Conservation (phyloP, 1,140 invertebrate species). For the Neuroterus valhalla region DNA sequence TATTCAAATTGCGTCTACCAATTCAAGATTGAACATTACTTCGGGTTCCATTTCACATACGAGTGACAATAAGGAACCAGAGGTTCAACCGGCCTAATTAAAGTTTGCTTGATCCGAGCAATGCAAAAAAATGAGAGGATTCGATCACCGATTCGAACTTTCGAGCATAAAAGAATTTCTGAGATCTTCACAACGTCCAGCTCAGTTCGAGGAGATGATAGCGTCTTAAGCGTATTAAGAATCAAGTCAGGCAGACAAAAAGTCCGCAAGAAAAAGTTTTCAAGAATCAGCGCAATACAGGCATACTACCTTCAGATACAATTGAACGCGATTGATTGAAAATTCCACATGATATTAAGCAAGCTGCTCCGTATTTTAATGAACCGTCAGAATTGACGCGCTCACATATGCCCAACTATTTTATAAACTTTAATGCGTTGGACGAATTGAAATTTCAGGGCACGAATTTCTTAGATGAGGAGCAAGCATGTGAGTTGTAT, state of each 20-base stretch:
- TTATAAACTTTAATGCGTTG: no score
- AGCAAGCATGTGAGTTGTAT: no score
- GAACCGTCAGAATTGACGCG: not conserved
- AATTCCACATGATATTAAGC: not conserved
- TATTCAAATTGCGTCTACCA: no score
- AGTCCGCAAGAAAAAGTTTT: not conserved
- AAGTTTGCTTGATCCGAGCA: not conserved
- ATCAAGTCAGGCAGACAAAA: no score
- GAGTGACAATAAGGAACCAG: no score
- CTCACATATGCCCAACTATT: not conserved
- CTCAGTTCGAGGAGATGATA: not conserved
- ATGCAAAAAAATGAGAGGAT: not conserved
- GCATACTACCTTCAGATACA: not conserved
- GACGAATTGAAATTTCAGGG: no score
- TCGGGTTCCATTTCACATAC: no score
- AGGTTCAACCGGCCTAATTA: not conserved
- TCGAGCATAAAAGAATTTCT: not conserved
- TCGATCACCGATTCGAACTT: not conserved
- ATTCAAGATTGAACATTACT: no score
- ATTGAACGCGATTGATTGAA: not conserved
- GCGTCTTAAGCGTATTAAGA: not conserved
- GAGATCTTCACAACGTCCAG: not conserved
- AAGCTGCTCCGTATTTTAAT: no score
- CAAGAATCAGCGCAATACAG: no score
- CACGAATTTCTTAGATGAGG: no score